phyloP scores from a whole-genome alignment of 30 jellyfish, hydroid and myxozoan species.

The Sanderia malayensis region DNA sequence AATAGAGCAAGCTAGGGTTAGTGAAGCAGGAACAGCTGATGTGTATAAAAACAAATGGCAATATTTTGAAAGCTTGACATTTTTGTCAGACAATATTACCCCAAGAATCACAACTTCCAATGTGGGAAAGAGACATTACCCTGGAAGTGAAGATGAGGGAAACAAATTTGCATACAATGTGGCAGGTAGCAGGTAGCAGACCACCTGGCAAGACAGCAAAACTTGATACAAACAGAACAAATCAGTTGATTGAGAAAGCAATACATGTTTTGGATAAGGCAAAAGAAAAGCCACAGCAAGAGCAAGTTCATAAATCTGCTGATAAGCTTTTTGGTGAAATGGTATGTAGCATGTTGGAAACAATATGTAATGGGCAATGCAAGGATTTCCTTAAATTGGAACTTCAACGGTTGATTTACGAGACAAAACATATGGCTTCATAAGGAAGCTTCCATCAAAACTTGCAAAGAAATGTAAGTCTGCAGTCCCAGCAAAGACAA shows the following conservation, averaged over 20 bases:
- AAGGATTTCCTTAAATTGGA: conserved; percentile 40
- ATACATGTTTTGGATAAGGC: conserved; percentile 18
- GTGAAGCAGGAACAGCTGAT: conserved; percentile 30
- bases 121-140: conserved; percentile 21
- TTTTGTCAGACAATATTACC: conserved; percentile 20
- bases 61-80: conserved; percentile 5
- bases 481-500: not conserved
- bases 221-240: conserved; percentile 1
- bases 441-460: conserved; percentile 25
- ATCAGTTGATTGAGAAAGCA: conserved; percentile 28
- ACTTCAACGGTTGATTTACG: conserved; percentile 28
- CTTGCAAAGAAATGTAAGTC: conserved; percentile 15
- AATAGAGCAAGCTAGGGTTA: conserved; percentile 21
- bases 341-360: conserved; percentile 26
- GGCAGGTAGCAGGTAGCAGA: conserved; percentile 12
- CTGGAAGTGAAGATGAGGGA: conserved; percentile 32
- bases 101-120: conserved; percentile 26
- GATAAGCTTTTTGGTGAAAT: conserved; percentile 25
- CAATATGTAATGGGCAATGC: conserved; percentile 29
- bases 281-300: conserved; percentile 2
- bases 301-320: conserved; percentile 23
- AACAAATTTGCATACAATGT: conserved; percentile 23
- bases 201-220: conserved; percentile 19
- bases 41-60: conserved; percentile 24
- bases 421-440: conserved; percentile 30